These are phyloP conservation scores for Drosophila ficusphila DNA, from an alignment of 1,140 invertebrate species.

Conservation along the genomic window DNA sequence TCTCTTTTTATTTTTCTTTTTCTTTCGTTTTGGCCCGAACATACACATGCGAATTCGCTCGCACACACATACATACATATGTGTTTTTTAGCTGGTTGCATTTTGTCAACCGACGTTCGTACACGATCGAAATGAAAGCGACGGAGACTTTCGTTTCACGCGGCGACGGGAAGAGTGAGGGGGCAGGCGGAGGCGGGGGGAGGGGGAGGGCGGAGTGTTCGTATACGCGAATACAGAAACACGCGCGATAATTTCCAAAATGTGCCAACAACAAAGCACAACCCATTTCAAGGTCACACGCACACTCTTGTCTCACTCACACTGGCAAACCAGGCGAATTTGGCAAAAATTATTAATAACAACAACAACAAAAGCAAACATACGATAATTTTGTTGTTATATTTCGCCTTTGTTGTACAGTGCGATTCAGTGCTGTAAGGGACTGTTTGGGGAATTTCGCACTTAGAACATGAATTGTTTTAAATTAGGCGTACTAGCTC, in stretches of 20 bases:
- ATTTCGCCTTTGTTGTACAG: conserved; percentile 25
- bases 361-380: conserved; percentile 52
- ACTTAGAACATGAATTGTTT: background rate
- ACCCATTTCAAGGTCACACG: conserved; percentile 80
- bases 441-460: background rate
- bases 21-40: background rate
- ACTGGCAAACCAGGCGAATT: conserved; percentile 2
- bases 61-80: background rate
- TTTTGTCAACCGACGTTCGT: conserved; percentile 43
- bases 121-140: conserved; percentile 41
- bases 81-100: conserved; percentile 51
- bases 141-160: conserved; percentile 32
- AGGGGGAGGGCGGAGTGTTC: background rate
- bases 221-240: conserved; percentile 37
- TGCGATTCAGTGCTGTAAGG: conserved; percentile 8
- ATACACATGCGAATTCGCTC: background rate
- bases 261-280: conserved; percentile 74
- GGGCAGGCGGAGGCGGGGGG: background rate
- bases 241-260: conserved; percentile 81
- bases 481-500: too few relatives aligned
- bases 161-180: background rate
- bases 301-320: conserved; percentile 44
- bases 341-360: conserved; percentile 19
- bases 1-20: conserved; percentile 19
- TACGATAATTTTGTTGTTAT: conserved; percentile 63